Conservation (phyloP, 2,888 invertebrate species). For the Eupeodes latifasciatus region DNA sequence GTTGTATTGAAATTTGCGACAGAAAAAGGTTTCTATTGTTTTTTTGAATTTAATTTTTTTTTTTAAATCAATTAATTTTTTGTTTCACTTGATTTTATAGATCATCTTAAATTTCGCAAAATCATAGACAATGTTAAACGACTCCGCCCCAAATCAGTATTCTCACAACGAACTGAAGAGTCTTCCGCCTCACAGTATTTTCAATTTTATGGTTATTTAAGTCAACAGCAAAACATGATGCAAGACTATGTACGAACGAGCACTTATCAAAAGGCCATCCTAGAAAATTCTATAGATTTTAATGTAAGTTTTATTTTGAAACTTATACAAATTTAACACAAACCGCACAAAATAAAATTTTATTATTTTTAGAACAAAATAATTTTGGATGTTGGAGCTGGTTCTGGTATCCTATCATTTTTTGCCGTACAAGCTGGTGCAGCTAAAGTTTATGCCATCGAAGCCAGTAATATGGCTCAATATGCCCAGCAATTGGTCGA, state of each 20-base stretch:
- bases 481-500: constrained; percentile 96
- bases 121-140: constrained; percentile 83
- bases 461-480: constrained; percentile 99
- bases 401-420: constrained; percentile 98
- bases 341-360: not conserved
- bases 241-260: constrained; percentile 99
- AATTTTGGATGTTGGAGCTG: constrained; percentile 98
- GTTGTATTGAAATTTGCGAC: constrained; percentile 82
- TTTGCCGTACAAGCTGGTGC: constrained; percentile 99
- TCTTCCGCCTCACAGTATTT: constrained; percentile 99
- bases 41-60: not conserved
- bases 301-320: constrained; percentile 82
- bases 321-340: not conserved
- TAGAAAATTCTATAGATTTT: constrained; percentile 96
- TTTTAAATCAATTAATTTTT: not conserved
- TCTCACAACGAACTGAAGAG: constrained; percentile 98
- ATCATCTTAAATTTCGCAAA: constrained; percentile 83
- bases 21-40: constrained; percentile 79
- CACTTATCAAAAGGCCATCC: constrained; percentile 98
- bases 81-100: constrained; percentile 68
- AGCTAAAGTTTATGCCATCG: constrained; percentile 98
- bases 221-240: constrained; percentile 99
- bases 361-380: constrained; percentile 89
- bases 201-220: constrained; percentile 99
- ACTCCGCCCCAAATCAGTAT: constrained; percentile 89